Evolutionary conservation across 1,140 invertebrate genomes (phyloP).

Genomic region (Cydia strobilella): DNA sequence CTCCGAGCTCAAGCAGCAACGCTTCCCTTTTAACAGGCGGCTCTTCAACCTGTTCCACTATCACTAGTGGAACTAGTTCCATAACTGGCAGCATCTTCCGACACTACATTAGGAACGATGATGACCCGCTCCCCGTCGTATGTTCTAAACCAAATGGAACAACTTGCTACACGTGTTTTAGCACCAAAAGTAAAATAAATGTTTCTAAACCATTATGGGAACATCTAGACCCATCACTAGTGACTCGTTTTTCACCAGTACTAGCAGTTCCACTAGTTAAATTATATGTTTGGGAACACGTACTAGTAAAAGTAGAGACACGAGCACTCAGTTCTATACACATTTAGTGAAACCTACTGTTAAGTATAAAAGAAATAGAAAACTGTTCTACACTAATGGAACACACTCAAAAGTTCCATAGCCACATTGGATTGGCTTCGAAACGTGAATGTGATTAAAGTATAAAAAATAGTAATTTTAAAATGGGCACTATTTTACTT

Average conservation of each 20-base stretch:
- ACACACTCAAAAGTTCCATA: not conserved
- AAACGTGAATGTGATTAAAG: constrained; percentile 10
- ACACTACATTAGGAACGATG: too few species aligned
- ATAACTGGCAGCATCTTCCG: not conserved
- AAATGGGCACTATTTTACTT: not conserved
- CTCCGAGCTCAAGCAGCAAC: too few species aligned
- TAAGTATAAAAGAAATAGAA: not conserved
- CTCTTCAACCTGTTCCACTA: too few species aligned
- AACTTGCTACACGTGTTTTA: too few species aligned
- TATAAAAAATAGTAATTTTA: not conserved
- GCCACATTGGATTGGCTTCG: not conserved
- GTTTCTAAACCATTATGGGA: too few species aligned
- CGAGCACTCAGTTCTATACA: not conserved
- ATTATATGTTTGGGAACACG: too few species aligned
- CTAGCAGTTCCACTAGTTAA: not conserved
- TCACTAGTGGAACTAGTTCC: not conserved
- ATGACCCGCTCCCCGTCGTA: too few species aligned
- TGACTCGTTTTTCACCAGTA: not conserved
- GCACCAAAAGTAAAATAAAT: too few species aligned
- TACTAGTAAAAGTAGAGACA: not conserved
- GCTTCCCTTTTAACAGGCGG: too few species aligned
- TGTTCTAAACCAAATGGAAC: too few species aligned
- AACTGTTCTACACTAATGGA: not conserved
- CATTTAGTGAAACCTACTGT: not conserved
- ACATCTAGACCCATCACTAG: too few species aligned